Evolutionary conservation across 2,797 vertebrate species (phyloP), one percentile per base, ranked within the genome.

Genomic region (Capromys pilorides): DNA sequence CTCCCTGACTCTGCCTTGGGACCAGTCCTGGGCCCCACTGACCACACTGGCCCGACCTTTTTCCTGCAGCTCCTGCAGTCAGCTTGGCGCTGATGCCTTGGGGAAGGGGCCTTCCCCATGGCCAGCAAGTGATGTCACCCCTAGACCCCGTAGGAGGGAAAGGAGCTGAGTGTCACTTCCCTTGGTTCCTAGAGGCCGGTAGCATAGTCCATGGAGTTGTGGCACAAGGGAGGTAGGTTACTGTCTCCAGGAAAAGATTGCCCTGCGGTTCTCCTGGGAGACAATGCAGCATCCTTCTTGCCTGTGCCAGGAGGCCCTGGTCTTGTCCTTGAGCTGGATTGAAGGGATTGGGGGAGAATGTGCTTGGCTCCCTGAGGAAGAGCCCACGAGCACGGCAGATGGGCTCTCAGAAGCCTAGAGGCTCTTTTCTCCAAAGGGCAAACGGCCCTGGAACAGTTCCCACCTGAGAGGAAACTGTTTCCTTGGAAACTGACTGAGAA

Each of bases 401-500:
- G 28, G 91, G 24, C 75, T 95, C 31, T 59, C 11, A 28, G 80
- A 39, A 92, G 61, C 57, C 51, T 86, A 49, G 77, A 33, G 36
- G 18, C 41, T 77, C 10, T 88, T 61, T 61, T 64, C 54, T 14
- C 14, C 49, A n/a, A 88, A 95, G 59, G 73, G 57, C 39, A 24
- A 31, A 22, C 22, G 7, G 39, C 71, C 71, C 71, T 73, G 71
- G 39, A 41, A 41, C n/a, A 21, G 31, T 96, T 97, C 45, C 69
- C 79, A 61, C 36, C 49, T 13, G 1, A 84, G 71, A 87, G 85
- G 45, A n/a, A n/a, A 18, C 61, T 67, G 86, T 85, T 51, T 88
- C 90, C 97, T 93, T 87, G 95, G 96, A 97, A 93, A 97, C 18
- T 0, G 73, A 0, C 1, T 45, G 96, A 79, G 83, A 2, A 13